phyloP scores from a whole-genome alignment of 2,113 vertebrate genomes.

The Pedionomus torquatus region DNA sequence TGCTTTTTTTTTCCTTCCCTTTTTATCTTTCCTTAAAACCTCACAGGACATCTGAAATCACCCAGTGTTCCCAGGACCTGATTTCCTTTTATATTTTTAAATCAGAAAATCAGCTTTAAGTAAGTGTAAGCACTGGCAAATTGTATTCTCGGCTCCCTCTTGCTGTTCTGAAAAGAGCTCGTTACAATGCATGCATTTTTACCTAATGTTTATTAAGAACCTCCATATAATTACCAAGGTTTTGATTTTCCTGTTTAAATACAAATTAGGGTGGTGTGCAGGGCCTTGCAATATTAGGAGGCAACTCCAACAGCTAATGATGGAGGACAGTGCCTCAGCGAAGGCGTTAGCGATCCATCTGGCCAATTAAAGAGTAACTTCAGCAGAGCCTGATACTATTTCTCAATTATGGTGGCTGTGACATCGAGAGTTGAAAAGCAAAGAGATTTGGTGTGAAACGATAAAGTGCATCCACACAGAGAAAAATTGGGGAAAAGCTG shows the following conservation, averaged over 20 bases:
- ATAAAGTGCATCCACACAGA: background rate
- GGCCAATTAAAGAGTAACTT: slow-evolving; percentile 37
- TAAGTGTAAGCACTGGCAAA: slow-evolving; percentile 43
- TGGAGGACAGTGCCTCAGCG: background rate
- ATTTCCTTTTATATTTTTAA: slow-evolving; percentile 62
- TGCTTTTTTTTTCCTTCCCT: slow-evolving; percentile 4
- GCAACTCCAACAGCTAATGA: slow-evolving; percentile 24
- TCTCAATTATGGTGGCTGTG: slow-evolving; percentile 33
- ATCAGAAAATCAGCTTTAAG: slow-evolving; percentile 67
- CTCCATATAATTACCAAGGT: slow-evolving; percentile 42
- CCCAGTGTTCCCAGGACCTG: slow-evolving; percentile 7
- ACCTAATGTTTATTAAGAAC: slow-evolving; percentile 46
- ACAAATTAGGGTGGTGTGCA: slow-evolving; percentile 37
- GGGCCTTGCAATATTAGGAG: background rate
- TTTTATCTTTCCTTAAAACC: slow-evolving; percentile 26
- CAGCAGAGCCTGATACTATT: background rate
- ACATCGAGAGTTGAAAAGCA: background rate
- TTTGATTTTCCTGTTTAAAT: slow-evolving; percentile 64
- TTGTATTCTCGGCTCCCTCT: slow-evolving; percentile 17
- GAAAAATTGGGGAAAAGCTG: background rate
- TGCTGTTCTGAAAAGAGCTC: slow-evolving; percentile 31
- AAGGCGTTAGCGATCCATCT: background rate
- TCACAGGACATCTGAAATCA: slow-evolving; percentile 53
- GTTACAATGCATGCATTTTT: slow-evolving; percentile 43
- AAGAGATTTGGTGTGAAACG: background rate